phyloP scores from a whole-genome alignment of 2,797 vertebrate species.

The Sebastiscus albofasciatus region DNA sequence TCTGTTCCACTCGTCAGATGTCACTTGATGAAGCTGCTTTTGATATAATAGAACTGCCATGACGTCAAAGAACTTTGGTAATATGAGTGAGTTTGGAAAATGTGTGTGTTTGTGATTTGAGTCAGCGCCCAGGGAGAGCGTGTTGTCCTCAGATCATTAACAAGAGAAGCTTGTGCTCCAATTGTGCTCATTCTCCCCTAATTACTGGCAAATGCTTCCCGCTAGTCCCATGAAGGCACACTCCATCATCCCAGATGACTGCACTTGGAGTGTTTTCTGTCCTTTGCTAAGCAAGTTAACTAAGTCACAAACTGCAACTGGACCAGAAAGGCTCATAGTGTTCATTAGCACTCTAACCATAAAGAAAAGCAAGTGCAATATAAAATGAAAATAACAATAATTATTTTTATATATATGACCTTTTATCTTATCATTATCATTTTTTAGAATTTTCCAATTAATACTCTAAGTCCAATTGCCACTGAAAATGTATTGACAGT shows the following conservation, averaged over 20 bases:
- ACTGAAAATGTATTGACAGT: not conserved
- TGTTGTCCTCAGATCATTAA: slow-evolving; percentile 72
- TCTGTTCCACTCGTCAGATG: not conserved
- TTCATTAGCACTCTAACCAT: too few relatives aligned
- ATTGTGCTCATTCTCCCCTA: slow-evolving; percentile 67
- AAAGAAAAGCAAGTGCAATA: not conserved
- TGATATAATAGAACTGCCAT: not conserved
- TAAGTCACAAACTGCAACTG: slow-evolving; percentile 34
- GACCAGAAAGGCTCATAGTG: slow-evolving; percentile 18
- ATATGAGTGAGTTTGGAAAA: slow-evolving; percentile 20
- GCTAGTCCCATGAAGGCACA: slow-evolving; percentile 61
- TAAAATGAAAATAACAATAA: too few relatives aligned
- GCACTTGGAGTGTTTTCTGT: slow-evolving; percentile 55
- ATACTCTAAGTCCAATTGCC: not conserved
- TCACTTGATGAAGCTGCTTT: slow-evolving; percentile 15
- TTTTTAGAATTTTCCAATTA: not conserved
- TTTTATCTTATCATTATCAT: not conserved
- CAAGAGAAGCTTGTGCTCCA: slow-evolving; percentile 55
- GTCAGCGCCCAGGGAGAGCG: slow-evolving; percentile 9
- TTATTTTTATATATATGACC: not conserved
- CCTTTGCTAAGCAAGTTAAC: slow-evolving; percentile 41
- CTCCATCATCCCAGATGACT: slow-evolving; percentile 69
- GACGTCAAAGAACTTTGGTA: slow-evolving; percentile 2
- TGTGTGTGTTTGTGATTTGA: slow-evolving; percentile 32
- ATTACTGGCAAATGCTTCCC: slow-evolving; percentile 75